These are phyloP conservation scores for Orthosia gothica DNA, from an alignment of 2,888 invertebrate genomes.

Conservation along the genomic window DNA sequence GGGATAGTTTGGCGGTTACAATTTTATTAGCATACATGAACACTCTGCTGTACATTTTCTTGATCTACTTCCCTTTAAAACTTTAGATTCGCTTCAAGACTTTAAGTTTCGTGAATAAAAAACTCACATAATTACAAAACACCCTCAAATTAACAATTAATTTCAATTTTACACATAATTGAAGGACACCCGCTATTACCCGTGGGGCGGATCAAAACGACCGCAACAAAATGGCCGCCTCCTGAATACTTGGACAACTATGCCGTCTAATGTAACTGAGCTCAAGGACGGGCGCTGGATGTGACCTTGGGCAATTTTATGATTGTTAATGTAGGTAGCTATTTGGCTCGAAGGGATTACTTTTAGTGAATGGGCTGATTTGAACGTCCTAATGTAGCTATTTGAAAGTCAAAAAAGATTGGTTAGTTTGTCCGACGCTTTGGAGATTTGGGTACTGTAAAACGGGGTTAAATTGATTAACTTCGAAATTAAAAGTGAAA, in stretches of 20 bases:
- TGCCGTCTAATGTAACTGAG: conserved; percentile 50
- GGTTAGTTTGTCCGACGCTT: no score
- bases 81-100: no score
- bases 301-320: conserved; percentile 37
- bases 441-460: no score
- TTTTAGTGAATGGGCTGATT: not conserved
- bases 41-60: no score
- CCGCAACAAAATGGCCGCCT: conserved; percentile 64
- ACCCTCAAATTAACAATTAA: conserved; percentile 45
- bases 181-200: conserved; percentile 52
- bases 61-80: no score
- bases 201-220: conserved; percentile 56
- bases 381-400: not conserved
- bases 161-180: conserved; percentile 51
- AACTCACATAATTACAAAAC: conserved; percentile 3
- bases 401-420: not conserved
- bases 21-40: no score
- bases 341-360: not conserved
- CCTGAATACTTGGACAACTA: conserved; percentile 66
- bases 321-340: conserved; percentile 11
- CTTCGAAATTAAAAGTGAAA: no score
- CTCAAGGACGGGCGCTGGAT: conserved; percentile 13
- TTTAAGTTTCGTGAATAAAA: not conserved
- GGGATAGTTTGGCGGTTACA: no score
- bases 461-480: no score